Evolutionary conservation across 2,888 invertebrate species (phyloP).

Genomic region (Eristalinus sepulchralis): DNA sequence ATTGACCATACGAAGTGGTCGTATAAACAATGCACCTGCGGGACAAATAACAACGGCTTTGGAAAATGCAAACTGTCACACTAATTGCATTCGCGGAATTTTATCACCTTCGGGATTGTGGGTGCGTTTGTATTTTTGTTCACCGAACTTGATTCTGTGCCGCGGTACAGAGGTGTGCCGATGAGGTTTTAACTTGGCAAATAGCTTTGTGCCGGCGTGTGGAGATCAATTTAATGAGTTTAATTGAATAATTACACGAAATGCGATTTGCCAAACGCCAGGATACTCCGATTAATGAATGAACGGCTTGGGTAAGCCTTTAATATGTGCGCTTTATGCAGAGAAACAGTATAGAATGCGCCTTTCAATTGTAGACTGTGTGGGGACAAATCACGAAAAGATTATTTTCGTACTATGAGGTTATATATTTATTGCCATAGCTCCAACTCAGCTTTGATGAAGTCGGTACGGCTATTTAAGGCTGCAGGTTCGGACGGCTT

Average conservation of each 20-base stretch:
- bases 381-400: no score
- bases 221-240: background rate
- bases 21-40: constrained; percentile 27
- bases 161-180: background rate
- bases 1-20: constrained; percentile 3
- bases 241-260: background rate
- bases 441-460: no score
- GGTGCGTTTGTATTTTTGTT: no score
- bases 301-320: background rate
- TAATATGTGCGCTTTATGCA: background rate
- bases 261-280: background rate
- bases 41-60: constrained; percentile 53
- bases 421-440: no score
- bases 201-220: background rate
- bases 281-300: background rate
- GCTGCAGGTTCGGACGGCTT: no score
- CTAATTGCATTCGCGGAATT: constrained; percentile 56
- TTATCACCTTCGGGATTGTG: background rate
- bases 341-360: no score
- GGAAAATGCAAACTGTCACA: constrained; percentile 60
- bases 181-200: background rate
- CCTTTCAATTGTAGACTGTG: no score
- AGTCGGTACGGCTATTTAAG: no score
- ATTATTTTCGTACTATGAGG: no score
- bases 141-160: background rate